phyloP scores from a whole-genome alignment of 2,888 invertebrate species.

The Athripsodes cinereus region DNA sequence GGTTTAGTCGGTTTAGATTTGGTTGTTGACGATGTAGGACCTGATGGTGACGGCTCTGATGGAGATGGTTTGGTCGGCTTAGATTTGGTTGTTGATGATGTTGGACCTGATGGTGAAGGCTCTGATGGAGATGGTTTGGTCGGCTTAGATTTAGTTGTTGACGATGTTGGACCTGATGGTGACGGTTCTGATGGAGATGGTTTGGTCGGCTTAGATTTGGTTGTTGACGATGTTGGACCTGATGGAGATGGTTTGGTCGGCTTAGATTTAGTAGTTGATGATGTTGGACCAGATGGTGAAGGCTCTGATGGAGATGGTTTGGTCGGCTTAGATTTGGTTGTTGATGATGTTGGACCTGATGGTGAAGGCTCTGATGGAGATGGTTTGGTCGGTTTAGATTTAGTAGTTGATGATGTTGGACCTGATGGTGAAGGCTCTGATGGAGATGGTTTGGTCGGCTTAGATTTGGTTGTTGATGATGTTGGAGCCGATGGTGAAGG shows the following conservation, averaged over 20 bases:
- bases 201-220: background rate
- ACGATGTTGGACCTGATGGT: background rate
- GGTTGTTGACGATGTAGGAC: background rate
- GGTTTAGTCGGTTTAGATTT: background rate
- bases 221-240: slow-evolving; percentile 1
- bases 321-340: background rate
- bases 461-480: no score
- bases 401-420: no score
- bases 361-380: background rate
- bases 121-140: no score
- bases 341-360: background rate
- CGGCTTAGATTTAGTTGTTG: background rate
- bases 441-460: no score
- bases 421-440: no score
- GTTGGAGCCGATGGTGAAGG: no score
- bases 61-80: no score
- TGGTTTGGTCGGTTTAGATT: background rate
- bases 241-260: slow-evolving; percentile 31
- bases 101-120: no score
- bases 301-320: background rate
- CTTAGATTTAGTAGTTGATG: slow-evolving; percentile 30
- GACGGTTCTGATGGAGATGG: background rate
- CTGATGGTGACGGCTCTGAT: background rate
- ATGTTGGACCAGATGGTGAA: background rate
- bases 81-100: no score